A percentile compares a stretch with the other conserved stretches of the same genome.
These are phyloP conservation scores for Andricus quercusramuli DNA, from an alignment of 2,888 invertebrate genomes.

Conservation along the genomic window DNA sequence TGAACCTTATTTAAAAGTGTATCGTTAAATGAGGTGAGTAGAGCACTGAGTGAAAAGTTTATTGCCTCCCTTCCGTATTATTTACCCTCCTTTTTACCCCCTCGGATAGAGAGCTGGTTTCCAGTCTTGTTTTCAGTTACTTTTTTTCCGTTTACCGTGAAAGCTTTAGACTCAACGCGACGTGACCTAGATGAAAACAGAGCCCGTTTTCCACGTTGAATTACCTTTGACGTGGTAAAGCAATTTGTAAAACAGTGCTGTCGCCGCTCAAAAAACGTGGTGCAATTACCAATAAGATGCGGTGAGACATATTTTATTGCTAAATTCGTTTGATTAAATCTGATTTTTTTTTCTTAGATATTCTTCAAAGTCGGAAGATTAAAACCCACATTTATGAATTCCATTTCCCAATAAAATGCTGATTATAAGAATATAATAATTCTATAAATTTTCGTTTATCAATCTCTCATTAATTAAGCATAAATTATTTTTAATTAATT, in stretches of 20 bases:
- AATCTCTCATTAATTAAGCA: no score
- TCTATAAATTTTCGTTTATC: no score
- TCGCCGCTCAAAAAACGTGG: slow-evolving; percentile 49
- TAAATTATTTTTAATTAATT: no score
- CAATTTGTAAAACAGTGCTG: slow-evolving; percentile 52
- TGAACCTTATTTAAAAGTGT: slow-evolving; percentile 10
- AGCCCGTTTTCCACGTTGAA: slow-evolving; percentile 47
- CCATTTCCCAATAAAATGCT: no score
- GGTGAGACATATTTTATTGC: neutral
- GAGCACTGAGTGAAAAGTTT: slow-evolving; percentile 10
- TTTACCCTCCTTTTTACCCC: neutral
- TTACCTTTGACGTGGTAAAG: slow-evolving; percentile 52
- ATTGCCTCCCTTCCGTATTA: neutral
- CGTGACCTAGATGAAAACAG: slow-evolving; percentile 56
- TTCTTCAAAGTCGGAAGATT: neutral
- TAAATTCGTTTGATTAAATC: neutral
- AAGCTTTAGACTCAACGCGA: slow-evolving; percentile 37
- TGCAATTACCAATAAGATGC: slow-evolving; percentile 46
- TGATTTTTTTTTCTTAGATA: neutral
- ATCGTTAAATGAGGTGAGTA: neutral
- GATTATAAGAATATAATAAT: no score
- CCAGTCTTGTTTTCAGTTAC: neutral
- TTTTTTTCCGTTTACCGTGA: slow-evolving; percentile 19
- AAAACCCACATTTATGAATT: no score
- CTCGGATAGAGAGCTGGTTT: neutral